Percentiles rank a stretch among this genome's conserved stretches.
phyloP scores from a whole-genome alignment of 2,797 vertebrate genomes.

The Salmo trutta region DNA sequence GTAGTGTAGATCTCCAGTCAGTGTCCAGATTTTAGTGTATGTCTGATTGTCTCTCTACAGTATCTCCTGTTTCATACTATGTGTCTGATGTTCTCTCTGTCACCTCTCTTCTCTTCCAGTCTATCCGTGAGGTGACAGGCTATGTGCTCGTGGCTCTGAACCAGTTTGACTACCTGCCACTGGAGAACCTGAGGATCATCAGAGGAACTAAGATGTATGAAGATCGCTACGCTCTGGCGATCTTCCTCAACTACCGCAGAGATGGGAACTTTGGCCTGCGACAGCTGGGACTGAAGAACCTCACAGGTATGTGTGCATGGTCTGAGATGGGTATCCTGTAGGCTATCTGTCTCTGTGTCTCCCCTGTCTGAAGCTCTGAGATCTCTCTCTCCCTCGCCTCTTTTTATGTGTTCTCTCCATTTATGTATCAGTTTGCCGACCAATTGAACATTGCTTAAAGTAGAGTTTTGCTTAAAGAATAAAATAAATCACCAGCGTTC shows the following conservation, averaged over 20 bases:
- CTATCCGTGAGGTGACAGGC: conserved; percentile 96
- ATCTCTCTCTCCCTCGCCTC: too few relatives aligned
- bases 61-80: not conserved
- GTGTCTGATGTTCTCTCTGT: conserved; percentile 9
- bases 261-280: conserved; percentile 93
- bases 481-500: not conserved
- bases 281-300: conserved; percentile 89
- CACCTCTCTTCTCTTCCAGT: conserved; percentile 71
- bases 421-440: not conserved
- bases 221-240: conserved; percentile 90
- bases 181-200: conserved; percentile 96
- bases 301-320: conserved; percentile 79
- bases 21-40: not conserved
- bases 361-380: not conserved
- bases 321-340: not conserved
- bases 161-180: conserved; percentile 94
- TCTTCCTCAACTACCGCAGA: conserved; percentile 97
- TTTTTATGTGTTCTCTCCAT: not conserved
- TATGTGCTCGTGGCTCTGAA: conserved; percentile 96
- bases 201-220: conserved; percentile 95
- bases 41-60: not conserved
- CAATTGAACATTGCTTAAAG: not conserved
- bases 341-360: not conserved
- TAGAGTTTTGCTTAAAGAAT: not conserved
- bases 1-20: not conserved